Base-by-base conservation (phyloP, 2,113 vertebrate species). In the Notarius lentiginosus region DNA sequence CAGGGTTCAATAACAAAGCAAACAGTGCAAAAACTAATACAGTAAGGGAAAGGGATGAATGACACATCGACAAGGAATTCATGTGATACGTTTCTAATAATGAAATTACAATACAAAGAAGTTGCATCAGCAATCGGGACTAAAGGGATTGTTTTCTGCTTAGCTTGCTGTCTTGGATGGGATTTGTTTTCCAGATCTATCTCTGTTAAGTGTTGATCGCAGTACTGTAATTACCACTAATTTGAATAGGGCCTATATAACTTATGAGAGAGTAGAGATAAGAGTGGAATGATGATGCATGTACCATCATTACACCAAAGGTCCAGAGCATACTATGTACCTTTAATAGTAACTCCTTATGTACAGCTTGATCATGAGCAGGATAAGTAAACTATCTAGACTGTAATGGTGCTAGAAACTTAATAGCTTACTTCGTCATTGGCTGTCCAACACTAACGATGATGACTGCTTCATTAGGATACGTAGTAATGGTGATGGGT, bases 51-150 rank as follows among this genome's bases (percentile, higher is more conserved):
- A 66, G 30, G 51, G 76, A 56, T 47, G 75, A 86, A 22, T 86
- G 75, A 85, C n/a, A 34, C 61, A 56, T 24, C n/a, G 5, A 14
- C 6, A 49, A 10, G 1, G 22, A n/a, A 56, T 73, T 60, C 83
- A 61, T 51, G 70, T 60, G 61, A 72, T 73, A 22, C 49, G 49
- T 53, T 85, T 77, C 41, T 77, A 53, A 77, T n/a, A 58, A 61
- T 58, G 58, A 49, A 76, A 49, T 22, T 24, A 34, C 75, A 51
- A 87, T 86, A 83, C 73, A 76, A 87, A 84, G 82, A 88, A 79
- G 88, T 90, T 92, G 89, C 90, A 92, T 90, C 51, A 65, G 49
- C 51, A 47, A 20, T 75, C 84, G 65, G 51, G 73, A 93, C 89
- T 60, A 91, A 91, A 90, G 76, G 56, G n/a, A 15, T 77, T 83